These are phyloP conservation scores for Dolichopus griseipennis DNA, from an alignment of 2,888 invertebrate species.

Conservation along the genomic window DNA sequence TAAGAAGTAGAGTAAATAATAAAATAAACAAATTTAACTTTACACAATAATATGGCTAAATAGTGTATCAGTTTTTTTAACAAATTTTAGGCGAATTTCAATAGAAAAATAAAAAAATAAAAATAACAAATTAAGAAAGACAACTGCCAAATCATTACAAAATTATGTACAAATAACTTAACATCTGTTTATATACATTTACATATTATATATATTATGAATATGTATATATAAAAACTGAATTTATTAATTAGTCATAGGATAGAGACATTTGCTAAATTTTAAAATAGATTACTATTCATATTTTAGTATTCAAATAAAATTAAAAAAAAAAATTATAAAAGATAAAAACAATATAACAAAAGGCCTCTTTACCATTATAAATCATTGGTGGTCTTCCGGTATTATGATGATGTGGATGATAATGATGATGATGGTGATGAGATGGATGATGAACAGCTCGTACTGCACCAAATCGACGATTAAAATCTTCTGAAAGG, in stretches of 20 bases:
- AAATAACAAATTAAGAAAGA: not conserved
- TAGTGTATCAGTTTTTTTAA: not conserved
- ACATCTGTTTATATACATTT: too few relatives aligned
- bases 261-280: not conserved
- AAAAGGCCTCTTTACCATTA: conserved; percentile 29
- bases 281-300: not conserved
- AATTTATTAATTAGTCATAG: not conserved
- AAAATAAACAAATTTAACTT: too few relatives aligned
- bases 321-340: not conserved
- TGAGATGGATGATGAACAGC: conserved; percentile 36
- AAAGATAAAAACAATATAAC: conserved; percentile 9
- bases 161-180: not conserved
- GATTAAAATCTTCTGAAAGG: conserved; percentile 43
- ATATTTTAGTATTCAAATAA: not conserved
- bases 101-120: not conserved
- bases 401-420: conserved; percentile 25
- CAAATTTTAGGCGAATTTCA: not conserved
- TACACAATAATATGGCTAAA: not conserved
- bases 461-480: conserved; percentile 43
- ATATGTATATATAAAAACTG: not conserved
- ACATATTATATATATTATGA: too few relatives aligned
- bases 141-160: not conserved
- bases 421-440: conserved; percentile 29
- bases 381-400: conserved; percentile 34
- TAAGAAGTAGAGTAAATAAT: too few relatives aligned